A percentile compares a stretch with the other conserved stretches of the same genome.
These are phyloP conservation scores for Quadroppia sp. DNA, from an alignment of 2,888 invertebrate species.

Conservation along the genomic window DNA sequence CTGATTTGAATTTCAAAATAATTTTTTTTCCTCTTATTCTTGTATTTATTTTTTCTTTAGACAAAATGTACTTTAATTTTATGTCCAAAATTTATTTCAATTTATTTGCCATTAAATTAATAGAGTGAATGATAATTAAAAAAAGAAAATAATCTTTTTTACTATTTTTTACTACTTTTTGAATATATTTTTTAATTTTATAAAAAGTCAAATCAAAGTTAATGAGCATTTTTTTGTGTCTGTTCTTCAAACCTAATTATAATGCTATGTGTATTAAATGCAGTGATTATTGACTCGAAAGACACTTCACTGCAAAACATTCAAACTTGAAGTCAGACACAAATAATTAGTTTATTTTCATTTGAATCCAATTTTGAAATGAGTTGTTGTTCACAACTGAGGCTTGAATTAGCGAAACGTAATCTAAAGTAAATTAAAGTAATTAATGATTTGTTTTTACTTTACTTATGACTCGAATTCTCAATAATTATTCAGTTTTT, in stretches of 20 bases:
- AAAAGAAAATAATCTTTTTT: no score
- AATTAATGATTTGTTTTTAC: constrained; percentile 5
- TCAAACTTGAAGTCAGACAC: neutral
- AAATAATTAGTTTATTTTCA: neutral
- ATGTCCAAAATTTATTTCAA: neutral
- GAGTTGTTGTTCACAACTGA: neutral
- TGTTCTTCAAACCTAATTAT: no score
- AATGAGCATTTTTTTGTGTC: no score
- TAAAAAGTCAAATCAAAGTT: no score
- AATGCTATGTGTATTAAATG: no score
- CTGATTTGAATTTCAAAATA: constrained; percentile 16
- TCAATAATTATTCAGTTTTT: neutral
- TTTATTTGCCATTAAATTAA: no score
- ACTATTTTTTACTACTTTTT: no score
- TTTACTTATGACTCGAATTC: neutral
- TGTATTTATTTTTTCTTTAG: neutral
- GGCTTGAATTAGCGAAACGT: neutral
- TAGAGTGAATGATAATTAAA: no score
- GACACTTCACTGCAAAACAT: constrained; percentile 9
- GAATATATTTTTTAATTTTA: no score
- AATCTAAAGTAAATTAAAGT: neutral
- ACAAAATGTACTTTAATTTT: neutral
- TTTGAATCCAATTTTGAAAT: neutral
- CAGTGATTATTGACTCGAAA: neutral
- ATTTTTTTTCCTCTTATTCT: neutral